Percentiles rank a stretch among this genome's conserved stretches.
Conservation (phyloP, 92 coral and sea anemone species). For the Virgularia gustaviana region DNA sequence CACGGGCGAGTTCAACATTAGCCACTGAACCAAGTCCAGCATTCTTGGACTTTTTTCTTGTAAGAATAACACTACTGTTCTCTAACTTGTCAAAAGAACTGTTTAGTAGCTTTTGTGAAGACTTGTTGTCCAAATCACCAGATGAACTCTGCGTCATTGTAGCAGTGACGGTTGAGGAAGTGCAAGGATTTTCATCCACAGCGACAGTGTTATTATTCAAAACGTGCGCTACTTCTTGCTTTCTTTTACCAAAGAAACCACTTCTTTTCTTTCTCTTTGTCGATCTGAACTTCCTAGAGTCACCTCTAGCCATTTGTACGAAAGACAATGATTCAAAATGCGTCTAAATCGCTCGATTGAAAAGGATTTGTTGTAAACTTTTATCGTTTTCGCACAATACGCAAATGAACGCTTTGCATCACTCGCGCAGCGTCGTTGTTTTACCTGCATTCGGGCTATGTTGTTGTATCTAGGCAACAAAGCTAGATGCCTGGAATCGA, state of each 20-base stretch:
- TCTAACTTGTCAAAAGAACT: constrained; percentile 6
- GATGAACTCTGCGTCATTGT: background rate
- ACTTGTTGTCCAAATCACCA: background rate
- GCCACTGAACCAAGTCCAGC: constrained; percentile 8
- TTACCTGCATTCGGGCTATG: background rate
- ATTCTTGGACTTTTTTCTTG: background rate
- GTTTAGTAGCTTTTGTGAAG: no score
- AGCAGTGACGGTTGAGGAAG: background rate
- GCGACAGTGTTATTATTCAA: background rate
- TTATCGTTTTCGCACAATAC: background rate
- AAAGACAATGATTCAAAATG: constrained; percentile 6
- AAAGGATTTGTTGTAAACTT: background rate
- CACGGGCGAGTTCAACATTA: no score
- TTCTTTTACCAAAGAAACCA: constrained; percentile 12
- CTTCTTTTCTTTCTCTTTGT: constrained; percentile 10
- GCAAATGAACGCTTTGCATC: background rate
- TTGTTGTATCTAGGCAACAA: background rate
- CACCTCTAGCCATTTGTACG: background rate
- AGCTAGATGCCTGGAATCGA: background rate
- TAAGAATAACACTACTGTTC: background rate
- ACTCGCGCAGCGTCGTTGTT: no score
- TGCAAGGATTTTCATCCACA: background rate
- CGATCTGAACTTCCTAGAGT: background rate
- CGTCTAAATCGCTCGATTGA: background rate
- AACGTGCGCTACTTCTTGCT: constrained; percentile 3